Base-by-base conservation (phyloP, 2,797 vertebrate species). In the Clarias laeviceps region DNA sequence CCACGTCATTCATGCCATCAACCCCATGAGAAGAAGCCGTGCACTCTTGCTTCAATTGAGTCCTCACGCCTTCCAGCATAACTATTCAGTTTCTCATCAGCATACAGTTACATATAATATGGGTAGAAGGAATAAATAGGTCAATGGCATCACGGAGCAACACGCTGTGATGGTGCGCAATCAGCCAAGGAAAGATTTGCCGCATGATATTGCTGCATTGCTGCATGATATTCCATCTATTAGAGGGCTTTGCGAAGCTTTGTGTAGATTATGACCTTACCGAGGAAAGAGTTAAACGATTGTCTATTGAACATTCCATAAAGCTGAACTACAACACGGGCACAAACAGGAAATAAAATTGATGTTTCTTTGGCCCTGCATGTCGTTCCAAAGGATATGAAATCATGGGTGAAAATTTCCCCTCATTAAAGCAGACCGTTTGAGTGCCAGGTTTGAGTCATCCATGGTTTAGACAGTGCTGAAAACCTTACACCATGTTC, bases 331-430 rank as follows among this genome's bases (percentile, higher is more conserved):
- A 62, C 57, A 61, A 32, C 27, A n/a, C 15, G 12, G 69, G 11
- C n/a, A 64, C 72, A 73, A 82, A 82, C 80, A 85, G 86, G 86
- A 85, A 87, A 82, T 65, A 40, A 72, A 85, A 56, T 17, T 73
- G 32, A 65, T 65, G 74, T 6, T 24, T 76, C 68, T 45, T 73
- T 79, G 65, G 54, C 22, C 5, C 59, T 65, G 12, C 22, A 34
- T 74, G 40, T n/a, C 69, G 20, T 69, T 73, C 64, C 65, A 82
- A 73, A 66, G 83, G 80, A 85, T 85, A 45, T 85, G 79, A 87
- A 78, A 50, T 59, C 57, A 85, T 82, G 65, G 40, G 5, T 70
- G 45, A 64, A 82, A 64, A 82, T 79, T 72, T 72, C 54, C 85
- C 72, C 22, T 40, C 20, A n/a, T 82, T 76, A 78, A 69, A 50